A percentile compares a stretch with the other conserved stretches of the same genome.
phyloP scores from a whole-genome alignment of 2,888 invertebrate genomes.

The Ethmia dodecea region DNA sequence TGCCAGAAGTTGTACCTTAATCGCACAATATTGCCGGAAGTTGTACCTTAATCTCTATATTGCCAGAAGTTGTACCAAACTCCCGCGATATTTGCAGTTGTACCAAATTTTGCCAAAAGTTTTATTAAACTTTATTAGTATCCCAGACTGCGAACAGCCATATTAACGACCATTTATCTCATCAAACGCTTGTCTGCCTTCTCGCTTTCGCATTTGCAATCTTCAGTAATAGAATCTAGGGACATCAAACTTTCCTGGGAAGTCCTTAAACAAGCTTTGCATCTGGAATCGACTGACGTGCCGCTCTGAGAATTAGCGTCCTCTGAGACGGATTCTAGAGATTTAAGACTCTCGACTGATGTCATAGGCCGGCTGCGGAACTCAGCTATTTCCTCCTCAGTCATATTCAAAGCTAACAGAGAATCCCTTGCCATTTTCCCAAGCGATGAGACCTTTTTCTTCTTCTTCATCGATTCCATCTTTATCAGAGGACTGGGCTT shows the following conservation, averaged over 20 bases:
- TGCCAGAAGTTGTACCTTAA: too few relatives aligned
- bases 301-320: conserved; percentile 65
- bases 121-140: too few relatives aligned
- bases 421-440: conserved; percentile 71
- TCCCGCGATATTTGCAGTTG: too few relatives aligned
- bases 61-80: too few relatives aligned
- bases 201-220: conserved; percentile 51
- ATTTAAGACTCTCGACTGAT: conserved; percentile 60
- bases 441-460: conserved; percentile 60
- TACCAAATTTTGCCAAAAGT: too few relatives aligned
- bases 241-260: conserved; percentile 71
- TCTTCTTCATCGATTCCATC: conserved; percentile 49
- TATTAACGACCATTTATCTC: too few relatives aligned
- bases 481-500: conserved; percentile 55
- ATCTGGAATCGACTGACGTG: conserved; percentile 59
- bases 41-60: too few relatives aligned
- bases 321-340: conserved; percentile 67
- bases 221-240: conserved; percentile 64
- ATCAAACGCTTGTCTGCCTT: too few relatives aligned
- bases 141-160: too few relatives aligned
- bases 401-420: conserved; percentile 63
- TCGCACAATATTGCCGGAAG: too few relatives aligned
- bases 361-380: conserved; percentile 63
- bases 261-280: conserved; percentile 52
- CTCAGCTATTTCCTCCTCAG: conserved; percentile 66